These are phyloP conservation scores for Venustaconcha ellipsiformis DNA, from an alignment of 1,140 invertebrate genomes.

Conservation along the genomic window DNA sequence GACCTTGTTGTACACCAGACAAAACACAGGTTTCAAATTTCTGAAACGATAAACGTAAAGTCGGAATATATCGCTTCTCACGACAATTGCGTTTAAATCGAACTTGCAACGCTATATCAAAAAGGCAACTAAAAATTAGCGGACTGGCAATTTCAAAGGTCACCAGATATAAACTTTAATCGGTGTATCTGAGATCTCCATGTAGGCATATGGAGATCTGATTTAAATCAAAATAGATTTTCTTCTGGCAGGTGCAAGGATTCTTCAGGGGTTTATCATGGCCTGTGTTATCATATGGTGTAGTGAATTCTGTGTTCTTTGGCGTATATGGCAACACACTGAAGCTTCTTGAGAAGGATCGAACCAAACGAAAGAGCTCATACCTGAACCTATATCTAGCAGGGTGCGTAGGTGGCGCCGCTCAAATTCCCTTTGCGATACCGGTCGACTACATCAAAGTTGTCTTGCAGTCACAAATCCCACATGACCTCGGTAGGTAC, in stretches of 20 bases:
- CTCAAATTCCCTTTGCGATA: slow-evolving; percentile 75
- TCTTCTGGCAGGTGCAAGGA: slow-evolving; percentile 70
- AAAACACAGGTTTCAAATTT: too few species aligned
- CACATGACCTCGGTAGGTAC: slow-evolving; percentile 12
- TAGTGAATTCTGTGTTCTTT: slow-evolving; percentile 79
- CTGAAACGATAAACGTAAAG: too few species aligned
- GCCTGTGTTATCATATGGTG: slow-evolving; percentile 76
- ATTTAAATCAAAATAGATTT: too few species aligned
- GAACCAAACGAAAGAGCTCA: slow-evolving; percentile 21
- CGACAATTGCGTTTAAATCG: too few species aligned
- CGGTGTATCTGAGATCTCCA: too few species aligned
- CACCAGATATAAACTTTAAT: too few species aligned
- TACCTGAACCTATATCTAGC: slow-evolving; percentile 70
- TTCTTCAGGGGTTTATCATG: slow-evolving; percentile 80
- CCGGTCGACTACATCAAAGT: slow-evolving; percentile 81
- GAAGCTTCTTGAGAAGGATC: slow-evolving; percentile 66
- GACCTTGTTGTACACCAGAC: too few species aligned
- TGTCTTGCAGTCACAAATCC: slow-evolving; percentile 74
- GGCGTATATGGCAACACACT: slow-evolving; percentile 77
- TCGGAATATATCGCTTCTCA: too few species aligned
- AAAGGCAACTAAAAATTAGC: too few species aligned
- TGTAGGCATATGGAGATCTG: too few species aligned
- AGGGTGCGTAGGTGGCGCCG: slow-evolving; percentile 75
- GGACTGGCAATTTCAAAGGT: too few species aligned
- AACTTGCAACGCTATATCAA: too few species aligned